Base-by-base conservation (phyloP, 2,888 invertebrate genomes). In the Drosophila pseudotakahashii region DNA sequence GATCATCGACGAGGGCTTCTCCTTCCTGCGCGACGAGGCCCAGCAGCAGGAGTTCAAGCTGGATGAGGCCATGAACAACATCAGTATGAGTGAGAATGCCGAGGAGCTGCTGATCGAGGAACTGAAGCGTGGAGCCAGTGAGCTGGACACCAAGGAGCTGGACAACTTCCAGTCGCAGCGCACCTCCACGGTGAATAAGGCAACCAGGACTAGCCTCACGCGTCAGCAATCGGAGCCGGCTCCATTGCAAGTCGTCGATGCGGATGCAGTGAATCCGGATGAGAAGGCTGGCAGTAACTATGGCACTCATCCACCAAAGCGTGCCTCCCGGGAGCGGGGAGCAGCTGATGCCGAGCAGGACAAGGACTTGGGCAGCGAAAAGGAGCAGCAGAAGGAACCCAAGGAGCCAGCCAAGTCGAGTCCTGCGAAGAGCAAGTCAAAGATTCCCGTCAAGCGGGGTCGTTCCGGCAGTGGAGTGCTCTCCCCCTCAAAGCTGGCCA, bases 401-500 rank as follows among this genome's bases (percentile, higher is more conserved):
- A 74, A 75, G 52, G 80, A 81, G 19, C 77, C 78, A 2, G 74
- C 83, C 23, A 91, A 92, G 61, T 85, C 88, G 48, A 92, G 91
- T 76, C 92, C 91, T n/a, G 89, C 90, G 2, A 91, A 90, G 51
- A 55, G 41, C 34, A 92, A 92, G 76, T 92, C 92, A 0, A 92
- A 92, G 74, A 92, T 92, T 61, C 92, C 92, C 7, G 88, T 92
- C 0, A 91, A 90, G 47, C 79, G 88, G 0, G 88, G 87, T 9
- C 86, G 91, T 16, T 54, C 71, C 1, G 70, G 81, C 16, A 84
- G 87, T n/a, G 81, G 87, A 6, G 62, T 84, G 13, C 59, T 93
- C 0, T 93, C 93, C 13, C 85, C 94, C 0, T 93, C 94, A 0
- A 92, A 94, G 41, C 58, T 77, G 3, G 70, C 74, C 9, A 59